A percentile compares a stretch with the other conserved stretches of the same genome.
phyloP scores from a whole-genome alignment of 2,113 vertebrate species.

The Phoenicopterus ruber region DNA sequence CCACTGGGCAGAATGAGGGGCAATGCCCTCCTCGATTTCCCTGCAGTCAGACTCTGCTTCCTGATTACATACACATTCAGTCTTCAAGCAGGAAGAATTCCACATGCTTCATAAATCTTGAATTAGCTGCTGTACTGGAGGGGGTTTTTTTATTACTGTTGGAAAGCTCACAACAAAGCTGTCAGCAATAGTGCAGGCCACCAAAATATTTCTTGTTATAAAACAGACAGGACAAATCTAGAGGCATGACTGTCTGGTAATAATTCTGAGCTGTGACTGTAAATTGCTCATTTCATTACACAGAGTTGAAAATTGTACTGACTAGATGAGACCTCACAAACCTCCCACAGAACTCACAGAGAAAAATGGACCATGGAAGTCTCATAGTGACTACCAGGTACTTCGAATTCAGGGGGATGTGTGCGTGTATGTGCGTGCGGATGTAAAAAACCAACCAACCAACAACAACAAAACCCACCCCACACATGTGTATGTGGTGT shows the following conservation, averaged over 20 bases:
- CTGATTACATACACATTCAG: background rate
- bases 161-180: constrained; percentile 40
- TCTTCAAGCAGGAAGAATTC: background rate
- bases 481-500: too few relatives aligned
- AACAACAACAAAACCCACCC: too few relatives aligned
- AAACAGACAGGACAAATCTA: background rate
- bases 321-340: background rate
- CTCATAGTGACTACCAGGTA: background rate
- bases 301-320: background rate
- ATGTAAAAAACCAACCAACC: background rate
- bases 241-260: background rate
- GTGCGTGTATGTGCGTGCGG: background rate
- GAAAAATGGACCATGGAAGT: background rate
- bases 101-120: constrained; percentile 35
- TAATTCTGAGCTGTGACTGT: constrained; percentile 20
- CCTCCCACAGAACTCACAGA: background rate
- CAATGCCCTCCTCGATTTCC: background rate
- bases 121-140: constrained; percentile 26
- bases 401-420: background rate
- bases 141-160: background rate
- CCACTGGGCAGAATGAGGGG: background rate
- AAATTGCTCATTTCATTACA: constrained; percentile 12
- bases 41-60: background rate
- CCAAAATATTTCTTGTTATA: constrained; percentile 28
- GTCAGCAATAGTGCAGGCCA: constrained; percentile 6